Conservation (phyloP, 2,888 invertebrate genomes). For the Scelioninae gen. 1 region DNA sequence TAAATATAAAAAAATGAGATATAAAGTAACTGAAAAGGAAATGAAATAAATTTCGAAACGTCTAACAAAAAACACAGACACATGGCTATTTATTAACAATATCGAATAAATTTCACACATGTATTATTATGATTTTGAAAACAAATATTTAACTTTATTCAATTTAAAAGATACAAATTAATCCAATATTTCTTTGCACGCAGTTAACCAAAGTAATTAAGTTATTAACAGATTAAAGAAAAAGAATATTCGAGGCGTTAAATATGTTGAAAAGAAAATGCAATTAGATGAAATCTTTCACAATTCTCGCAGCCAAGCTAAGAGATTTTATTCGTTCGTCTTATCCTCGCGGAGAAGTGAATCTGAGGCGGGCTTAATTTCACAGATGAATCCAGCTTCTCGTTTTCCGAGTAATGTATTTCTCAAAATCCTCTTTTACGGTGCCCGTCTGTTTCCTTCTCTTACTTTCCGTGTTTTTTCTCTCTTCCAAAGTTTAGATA, state of each 20-base stretch:
- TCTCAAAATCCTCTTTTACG: constrained; percentile 41
- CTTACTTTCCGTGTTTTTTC: constrained; percentile 17
- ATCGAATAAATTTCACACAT: no score
- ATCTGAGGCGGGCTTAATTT: constrained; percentile 50
- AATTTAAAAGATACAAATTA: no score
- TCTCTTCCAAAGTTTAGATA: constrained; percentile 36
- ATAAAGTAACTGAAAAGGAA: no score
- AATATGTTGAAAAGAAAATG: constrained; percentile 29
- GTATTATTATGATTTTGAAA: no score
- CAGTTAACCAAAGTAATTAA: not conserved
- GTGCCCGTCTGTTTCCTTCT: constrained; percentile 8
- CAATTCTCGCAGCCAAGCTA: constrained; percentile 26
- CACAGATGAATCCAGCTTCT: constrained; percentile 52
- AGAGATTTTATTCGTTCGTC: constrained; percentile 39
- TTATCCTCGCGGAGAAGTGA: constrained; percentile 45
- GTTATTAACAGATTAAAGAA: constrained; percentile 17
- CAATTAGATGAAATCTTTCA: constrained; percentile 37
- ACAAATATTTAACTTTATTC: no score
- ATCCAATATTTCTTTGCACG: not conserved
- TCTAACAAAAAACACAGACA: no score
- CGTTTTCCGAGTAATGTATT: constrained; percentile 53
- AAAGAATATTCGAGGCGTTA: constrained; percentile 6
- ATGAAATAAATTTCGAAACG: no score
- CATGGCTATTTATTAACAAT: no score
- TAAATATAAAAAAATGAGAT: no score